Evolutionary conservation across 2,797 vertebrate genomes (phyloP), one percentile per base, ranked within the genome.

Genomic region (Coreius guichenoti): DNA sequence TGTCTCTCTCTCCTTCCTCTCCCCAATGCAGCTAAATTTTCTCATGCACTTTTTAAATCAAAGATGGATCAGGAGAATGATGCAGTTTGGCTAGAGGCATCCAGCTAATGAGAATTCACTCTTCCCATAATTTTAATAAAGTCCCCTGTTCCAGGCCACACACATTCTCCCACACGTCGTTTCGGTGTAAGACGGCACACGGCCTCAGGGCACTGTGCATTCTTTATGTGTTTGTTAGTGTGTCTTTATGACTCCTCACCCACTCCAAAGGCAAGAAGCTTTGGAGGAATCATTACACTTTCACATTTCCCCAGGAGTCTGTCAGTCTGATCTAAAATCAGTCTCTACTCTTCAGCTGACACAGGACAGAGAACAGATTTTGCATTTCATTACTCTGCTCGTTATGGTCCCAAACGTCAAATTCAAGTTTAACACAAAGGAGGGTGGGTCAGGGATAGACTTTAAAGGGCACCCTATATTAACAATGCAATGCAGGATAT

Each of bases 61-160:
- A 23, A 51, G 58, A 45, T 23, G n/a, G 16, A 80, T 80, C 78
- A 80, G 21, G 63, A 84, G 74, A 56, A 36, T 17, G 8, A 61
- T 78, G 43, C 13, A 45, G 67, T 51, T 45, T 73, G 21, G 26
- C 56, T n/a, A 49, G 47, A 82, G 68, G 31, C 21, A 31, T 54
- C 31, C 26, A 51, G 29, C 67, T 83, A 83, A 86, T 69, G 39
- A 72, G 67, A 79, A 72, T 31, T 43, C 31, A 31, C 43, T 63
- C 31, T 79, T 74, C 31, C 45, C 39, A 76, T 82, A 14, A 86
- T 72, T 80, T 49, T 63, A 73, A 69, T 82, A 82, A 83, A 79
- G 36, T 61, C 29, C 12, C 31, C 33, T 54, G 33, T 67, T 87
- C 31, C 29, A 56, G 73, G 9, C 36, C 8, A 5, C 47, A 33